These are phyloP conservation scores for Tonatia bakeri DNA, from an alignment of 2,113 vertebrate species.

Conservation along the genomic window DNA sequence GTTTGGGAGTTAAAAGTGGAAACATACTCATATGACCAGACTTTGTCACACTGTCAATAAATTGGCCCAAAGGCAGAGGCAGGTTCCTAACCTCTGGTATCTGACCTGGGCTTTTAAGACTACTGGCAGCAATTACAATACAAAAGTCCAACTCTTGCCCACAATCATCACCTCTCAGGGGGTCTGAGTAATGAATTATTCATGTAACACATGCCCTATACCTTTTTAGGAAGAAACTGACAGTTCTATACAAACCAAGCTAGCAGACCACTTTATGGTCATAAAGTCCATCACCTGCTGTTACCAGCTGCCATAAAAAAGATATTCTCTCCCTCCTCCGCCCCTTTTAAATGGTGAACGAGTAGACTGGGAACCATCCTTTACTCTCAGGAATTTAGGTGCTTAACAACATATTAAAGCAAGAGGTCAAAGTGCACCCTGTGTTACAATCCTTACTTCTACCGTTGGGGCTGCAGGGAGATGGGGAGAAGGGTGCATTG, in stretches of 20 bases:
- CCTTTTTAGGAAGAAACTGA: constrained; percentile 58
- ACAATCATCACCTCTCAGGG: constrained; percentile 46
- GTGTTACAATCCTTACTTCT: not conserved
- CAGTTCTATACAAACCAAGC: constrained; percentile 29
- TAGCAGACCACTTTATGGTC: constrained; percentile 55
- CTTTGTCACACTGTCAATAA: not conserved
- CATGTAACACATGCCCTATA: constrained; percentile 30
- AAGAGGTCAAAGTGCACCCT: constrained; percentile 20
- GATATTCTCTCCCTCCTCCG: not conserved
- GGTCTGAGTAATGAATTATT: constrained; percentile 60
- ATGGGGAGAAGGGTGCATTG: not conserved
- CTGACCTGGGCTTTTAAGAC: constrained; percentile 54
- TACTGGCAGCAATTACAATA: constrained; percentile 64
- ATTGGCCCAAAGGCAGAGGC: constrained; percentile 16
- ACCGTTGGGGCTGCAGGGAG: not conserved
- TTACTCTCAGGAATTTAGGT: constrained; percentile 32
- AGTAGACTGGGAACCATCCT: not conserved
- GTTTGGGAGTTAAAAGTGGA: not conserved
- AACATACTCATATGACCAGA: not conserved
- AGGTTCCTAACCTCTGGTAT: constrained; percentile 21
- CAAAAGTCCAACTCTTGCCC: constrained; percentile 49
- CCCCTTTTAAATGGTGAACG: not conserved
- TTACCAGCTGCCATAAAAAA: constrained; percentile 59
- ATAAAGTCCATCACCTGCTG: constrained; percentile 61
- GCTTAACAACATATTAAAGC: constrained; percentile 4